Percentiles rank a stretch among this genome's conserved stretches.
These are phyloP conservation scores for Poecilia picta DNA, from an alignment of 2,797 vertebrate species.

Conservation along the genomic window DNA sequence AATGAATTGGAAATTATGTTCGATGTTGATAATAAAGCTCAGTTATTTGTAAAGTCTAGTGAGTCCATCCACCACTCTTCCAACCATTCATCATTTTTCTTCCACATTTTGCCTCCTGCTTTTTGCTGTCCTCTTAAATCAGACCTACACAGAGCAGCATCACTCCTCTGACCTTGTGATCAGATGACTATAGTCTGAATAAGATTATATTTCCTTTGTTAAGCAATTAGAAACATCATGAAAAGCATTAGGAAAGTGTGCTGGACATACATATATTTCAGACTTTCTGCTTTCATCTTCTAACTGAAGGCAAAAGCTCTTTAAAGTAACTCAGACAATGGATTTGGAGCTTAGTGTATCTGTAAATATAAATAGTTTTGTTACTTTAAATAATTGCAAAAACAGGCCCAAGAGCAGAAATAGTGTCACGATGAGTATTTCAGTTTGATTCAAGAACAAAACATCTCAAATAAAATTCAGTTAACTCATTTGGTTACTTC, in stretches of 20 bases:
- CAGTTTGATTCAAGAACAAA: neutral
- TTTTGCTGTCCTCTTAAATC: conserved; percentile 32
- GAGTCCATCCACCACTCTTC: neutral
- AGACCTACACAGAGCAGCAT: neutral
- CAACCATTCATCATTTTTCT: conserved; percentile 23
- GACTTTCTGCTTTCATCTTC: neutral
- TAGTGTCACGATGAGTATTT: neutral
- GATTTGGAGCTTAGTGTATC: neutral
- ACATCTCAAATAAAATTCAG: neutral
- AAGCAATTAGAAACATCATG: neutral
- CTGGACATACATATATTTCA: neutral
- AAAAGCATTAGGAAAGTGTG: neutral
- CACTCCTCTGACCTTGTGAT: neutral
- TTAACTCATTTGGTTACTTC: neutral
- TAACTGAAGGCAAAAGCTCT: neutral
- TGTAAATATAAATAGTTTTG: neutral
- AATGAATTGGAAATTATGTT: conserved; percentile 1
- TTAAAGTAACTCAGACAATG: neutral
- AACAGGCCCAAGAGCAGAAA: neutral
- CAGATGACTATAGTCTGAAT: neutral
- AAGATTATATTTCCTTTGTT: conserved; percentile 11
- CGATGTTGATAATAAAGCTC: conserved; percentile 12
- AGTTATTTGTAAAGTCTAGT: conserved; percentile 29
- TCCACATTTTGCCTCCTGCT: conserved; percentile 39
- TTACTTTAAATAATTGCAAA: neutral